phyloP scores from a whole-genome alignment of 1,140 invertebrate species.

The Sitophilus oryzae region DNA sequence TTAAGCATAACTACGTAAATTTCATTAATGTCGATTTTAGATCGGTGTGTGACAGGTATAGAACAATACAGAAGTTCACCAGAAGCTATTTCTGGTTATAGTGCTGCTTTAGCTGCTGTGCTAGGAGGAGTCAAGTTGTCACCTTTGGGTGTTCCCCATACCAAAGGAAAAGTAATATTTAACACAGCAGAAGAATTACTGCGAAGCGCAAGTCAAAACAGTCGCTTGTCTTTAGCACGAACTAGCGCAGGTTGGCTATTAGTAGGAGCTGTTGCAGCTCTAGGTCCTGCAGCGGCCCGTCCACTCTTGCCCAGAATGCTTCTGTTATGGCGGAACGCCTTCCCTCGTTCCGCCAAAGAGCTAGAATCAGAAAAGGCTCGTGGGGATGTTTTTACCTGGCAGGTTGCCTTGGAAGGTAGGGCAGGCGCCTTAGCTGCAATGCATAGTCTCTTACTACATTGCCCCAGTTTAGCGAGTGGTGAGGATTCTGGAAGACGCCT shows the following conservation, averaged over 20 bases:
- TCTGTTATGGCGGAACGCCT: slow-evolving; percentile 94
- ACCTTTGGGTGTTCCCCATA: slow-evolving; percentile 92
- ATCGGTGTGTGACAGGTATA: slow-evolving; percentile 78
- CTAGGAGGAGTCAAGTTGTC: slow-evolving; percentile 86
- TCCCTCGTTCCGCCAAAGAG: slow-evolving; percentile 92
- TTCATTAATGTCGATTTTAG: slow-evolving; percentile 38
- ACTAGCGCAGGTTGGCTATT: slow-evolving; percentile 97
- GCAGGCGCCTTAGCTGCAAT: slow-evolving; percentile 93
- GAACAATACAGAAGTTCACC: slow-evolving; percentile 86
- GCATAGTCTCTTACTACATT: slow-evolving; percentile 88
- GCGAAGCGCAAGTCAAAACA: slow-evolving; percentile 94
- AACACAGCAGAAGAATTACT: slow-evolving; percentile 95
- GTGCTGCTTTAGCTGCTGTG: slow-evolving; percentile 86
- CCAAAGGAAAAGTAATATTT: slow-evolving; percentile 94
- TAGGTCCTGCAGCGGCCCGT: slow-evolving; percentile 83
- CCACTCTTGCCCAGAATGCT: slow-evolving; percentile 87
- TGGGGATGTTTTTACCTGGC: slow-evolving; percentile 98
- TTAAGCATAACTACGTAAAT: background rate
- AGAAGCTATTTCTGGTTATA: slow-evolving; percentile 91
- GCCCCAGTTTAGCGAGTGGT: slow-evolving; percentile 84
- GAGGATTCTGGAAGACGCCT: slow-evolving; percentile 84
- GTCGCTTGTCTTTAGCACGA: slow-evolving; percentile 86
- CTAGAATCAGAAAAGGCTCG: slow-evolving; percentile 94
- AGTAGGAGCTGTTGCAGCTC: slow-evolving; percentile 92
- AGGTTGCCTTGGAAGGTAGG: slow-evolving; percentile 93